Evolutionary conservation across 2,888 invertebrate genomes (phyloP), one percentile per base, ranked within the genome.

Genomic region (Anarsia innoxiella): DNA sequence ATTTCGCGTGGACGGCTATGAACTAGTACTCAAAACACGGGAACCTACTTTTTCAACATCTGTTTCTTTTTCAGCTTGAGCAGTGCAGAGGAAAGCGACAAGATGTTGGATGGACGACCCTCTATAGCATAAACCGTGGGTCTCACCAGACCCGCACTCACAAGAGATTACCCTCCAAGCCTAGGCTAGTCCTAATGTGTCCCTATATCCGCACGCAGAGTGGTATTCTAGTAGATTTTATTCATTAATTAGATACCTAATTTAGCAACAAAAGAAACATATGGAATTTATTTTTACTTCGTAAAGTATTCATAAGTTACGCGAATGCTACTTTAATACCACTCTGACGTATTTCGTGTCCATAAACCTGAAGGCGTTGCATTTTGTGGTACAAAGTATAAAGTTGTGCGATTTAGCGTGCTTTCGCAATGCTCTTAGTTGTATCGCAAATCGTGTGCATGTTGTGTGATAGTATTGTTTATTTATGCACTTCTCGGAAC

Each of bases 81-180:
- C 79, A 88, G 88, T 59, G 88, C 88, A 36, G 92, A 92, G 66
- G 92, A 92, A 66, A 90, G 90, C 51, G 91, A 92, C 66, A 88
- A 91, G 51, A 91, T 92, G 90, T 78, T 91, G 50, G 91, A 91
- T 62, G 88, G 89, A 16, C 89, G 91, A 63, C 91, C 91, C 36
- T 90, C 91, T 12, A 82, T 90, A 46, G 91, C 90, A 68, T 84
- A 83, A 76, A 48, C 27, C 2, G 13, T 11, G 23, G 23, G 53
- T n/a, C n/a, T n/a, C n/a, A 42, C 28, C 37, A 25, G 2, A 25
- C 30, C 36, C 42, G 31, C 40, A 38, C 32, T 39, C 42, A 44
- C 43, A 39, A 46, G 49, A 49, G 45, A 51, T 50, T 51, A 53
- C 51, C 54, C 44, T 46, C 48, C 49, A 54, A 59, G 59, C 50